Evolutionary conservation across 1,140 invertebrate genomes (phyloP), one percentile per base, ranked within the genome.

Genomic region (Drosophila kikkawai): DNA sequence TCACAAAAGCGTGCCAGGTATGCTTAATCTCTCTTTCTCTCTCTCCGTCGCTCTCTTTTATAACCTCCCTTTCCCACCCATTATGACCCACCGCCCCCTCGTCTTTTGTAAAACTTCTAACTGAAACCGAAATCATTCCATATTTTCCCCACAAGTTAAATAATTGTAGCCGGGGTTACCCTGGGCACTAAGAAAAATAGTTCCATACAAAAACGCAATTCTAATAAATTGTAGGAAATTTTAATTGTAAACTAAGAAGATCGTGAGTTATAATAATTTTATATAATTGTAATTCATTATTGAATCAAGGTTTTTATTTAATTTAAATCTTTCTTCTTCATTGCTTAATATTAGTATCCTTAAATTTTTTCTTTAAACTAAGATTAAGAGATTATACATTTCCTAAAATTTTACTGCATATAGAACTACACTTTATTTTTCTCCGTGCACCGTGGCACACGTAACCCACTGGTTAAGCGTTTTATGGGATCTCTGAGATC

Each of bases 91-190:
- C 19, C 47, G 1, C 44, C 45, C 19, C 7, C 37, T 41, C 13
- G 8, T 13, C 45, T 53, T 17, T 64, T 37, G 2, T 17, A 39
- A 48, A 47, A 45, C 68, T 71, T 88, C 81, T 79, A 70, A 85
- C 74, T 84, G 85, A 88, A 88, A 88, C 59, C 47, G 84, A 88
- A 88, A 88, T 90, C 78, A 90, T 75, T 81, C 66, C 63, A 84
- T 82, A 60, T 87, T 87, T 88, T 80, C 74, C 66, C 81, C 76
- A 44, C 57, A 56, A 58, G 36, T 57, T 59, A 45, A 63, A 44
- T 68, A 70, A 47, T 68, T 32, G 39, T 68, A 55, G 15, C 67
- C 36, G 63, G 67, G 66, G 39, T 70, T 53, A 67, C 47, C 61
- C 67, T 66, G 19, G 1, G 9, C 67, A 70, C 63, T 19, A 48